Evolutionary conservation across 2,888 invertebrate species (phyloP).

Genomic region (Meiosimyza decipiens): DNA sequence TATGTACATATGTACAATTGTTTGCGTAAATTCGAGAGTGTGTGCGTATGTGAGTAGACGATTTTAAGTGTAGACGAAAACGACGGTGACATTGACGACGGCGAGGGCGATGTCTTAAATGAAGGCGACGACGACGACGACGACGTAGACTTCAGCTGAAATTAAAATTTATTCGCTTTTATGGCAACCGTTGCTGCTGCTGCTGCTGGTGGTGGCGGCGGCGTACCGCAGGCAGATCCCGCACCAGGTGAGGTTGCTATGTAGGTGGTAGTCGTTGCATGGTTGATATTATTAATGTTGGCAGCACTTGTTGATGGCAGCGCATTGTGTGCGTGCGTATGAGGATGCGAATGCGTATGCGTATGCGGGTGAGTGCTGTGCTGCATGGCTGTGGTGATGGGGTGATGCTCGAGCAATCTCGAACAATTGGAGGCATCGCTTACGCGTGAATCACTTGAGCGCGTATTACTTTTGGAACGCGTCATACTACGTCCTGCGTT

Average conservation of each 20-base stretch:
- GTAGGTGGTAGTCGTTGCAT: slow-evolving; percentile 51
- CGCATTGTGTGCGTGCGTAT: slow-evolving; percentile 37
- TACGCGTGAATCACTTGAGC: slow-evolving; percentile 65
- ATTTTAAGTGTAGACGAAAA: neutral
- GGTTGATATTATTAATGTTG: slow-evolving; percentile 33
- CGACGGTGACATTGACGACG: slow-evolving; percentile 2
- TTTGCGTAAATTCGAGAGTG: slow-evolving; percentile 3
- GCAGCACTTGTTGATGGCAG: slow-evolving; percentile 42
- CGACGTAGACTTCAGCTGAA: neutral
- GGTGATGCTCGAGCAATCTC: slow-evolving; percentile 62
- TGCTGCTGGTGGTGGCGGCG: slow-evolving; percentile 46
- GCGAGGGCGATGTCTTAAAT: neutral
- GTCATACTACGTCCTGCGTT: slow-evolving; percentile 62
- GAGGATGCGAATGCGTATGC: slow-evolving; percentile 43
- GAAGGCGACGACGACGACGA: neutral
- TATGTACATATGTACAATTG: no score
- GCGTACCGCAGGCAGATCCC: slow-evolving; percentile 55
- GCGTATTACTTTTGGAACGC: slow-evolving; percentile 66
- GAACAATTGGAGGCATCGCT: slow-evolving; percentile 65
- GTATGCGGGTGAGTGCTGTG: slow-evolving; percentile 43
- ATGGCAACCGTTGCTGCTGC: slow-evolving; percentile 46
- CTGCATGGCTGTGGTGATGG: slow-evolving; percentile 51
- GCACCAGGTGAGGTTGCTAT: slow-evolving; percentile 53
- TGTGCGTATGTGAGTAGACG: neutral
- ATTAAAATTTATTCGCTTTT: slow-evolving; percentile 63